These are phyloP conservation scores for Monoplex corrugatus DNA, from an alignment of 2,888 invertebrate species.

Conservation along the genomic window DNA sequence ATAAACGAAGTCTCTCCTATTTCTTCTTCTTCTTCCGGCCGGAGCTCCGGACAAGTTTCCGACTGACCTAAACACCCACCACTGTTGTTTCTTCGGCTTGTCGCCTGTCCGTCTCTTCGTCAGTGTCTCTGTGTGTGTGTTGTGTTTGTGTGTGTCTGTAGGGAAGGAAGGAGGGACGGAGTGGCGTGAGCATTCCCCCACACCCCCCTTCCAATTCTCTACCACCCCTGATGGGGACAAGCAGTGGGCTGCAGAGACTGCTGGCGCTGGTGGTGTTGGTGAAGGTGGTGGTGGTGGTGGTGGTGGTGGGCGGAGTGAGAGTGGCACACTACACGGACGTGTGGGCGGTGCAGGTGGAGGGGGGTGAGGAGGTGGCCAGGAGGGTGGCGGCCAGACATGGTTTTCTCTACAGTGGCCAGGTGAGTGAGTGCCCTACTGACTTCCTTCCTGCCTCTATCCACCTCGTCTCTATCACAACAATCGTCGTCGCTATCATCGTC, in stretches of 20 bases:
- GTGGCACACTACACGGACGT: background rate
- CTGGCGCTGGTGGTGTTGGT: background rate
- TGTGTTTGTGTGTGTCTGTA: background rate
- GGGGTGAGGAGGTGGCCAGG: background rate
- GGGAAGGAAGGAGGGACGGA: background rate
- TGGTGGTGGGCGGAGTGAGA: background rate
- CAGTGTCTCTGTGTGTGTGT: background rate
- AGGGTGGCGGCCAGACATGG: background rate
- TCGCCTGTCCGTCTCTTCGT: background rate
- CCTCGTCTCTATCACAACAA: no score
- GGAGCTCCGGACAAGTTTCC: background rate
- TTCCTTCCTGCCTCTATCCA: no score
- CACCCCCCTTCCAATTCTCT: background rate
- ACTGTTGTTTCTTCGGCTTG: background rate
- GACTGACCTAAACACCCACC: no score
- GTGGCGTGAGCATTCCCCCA: background rate
- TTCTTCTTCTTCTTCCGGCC: background rate
- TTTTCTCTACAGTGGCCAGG: background rate
- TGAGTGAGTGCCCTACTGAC: background rate
- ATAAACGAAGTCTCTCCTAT: no score
- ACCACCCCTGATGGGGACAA: background rate
- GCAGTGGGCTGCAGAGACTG: background rate
- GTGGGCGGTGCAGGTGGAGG: slow-evolving; percentile 8
- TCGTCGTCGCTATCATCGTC: no score
- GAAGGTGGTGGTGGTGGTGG: background rate